These are phyloP conservation scores for Pica pica DNA, from an alignment of 2,113 vertebrate genomes.

Conservation along the genomic window DNA sequence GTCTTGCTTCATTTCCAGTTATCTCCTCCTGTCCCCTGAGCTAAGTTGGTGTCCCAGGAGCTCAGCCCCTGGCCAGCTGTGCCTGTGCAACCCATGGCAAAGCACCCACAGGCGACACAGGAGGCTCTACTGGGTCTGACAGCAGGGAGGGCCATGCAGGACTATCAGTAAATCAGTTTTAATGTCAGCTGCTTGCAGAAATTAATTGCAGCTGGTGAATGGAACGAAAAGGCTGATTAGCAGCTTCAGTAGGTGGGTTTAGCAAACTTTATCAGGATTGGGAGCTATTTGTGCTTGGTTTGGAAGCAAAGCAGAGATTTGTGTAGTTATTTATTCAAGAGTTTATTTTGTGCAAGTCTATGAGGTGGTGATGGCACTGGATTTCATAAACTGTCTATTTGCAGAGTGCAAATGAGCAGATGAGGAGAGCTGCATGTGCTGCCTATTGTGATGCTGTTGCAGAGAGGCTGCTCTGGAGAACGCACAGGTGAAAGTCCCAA, in stretches of 20 bases:
- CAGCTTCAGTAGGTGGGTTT: not conserved
- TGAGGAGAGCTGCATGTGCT: not conserved
- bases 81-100: not conserved
- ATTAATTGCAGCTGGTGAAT: not conserved
- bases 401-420: not conserved
- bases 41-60: fast-evolving
- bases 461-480: not conserved
- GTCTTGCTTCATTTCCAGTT: not conserved
- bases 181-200: not conserved
- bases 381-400: not conserved
- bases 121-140: too few relatives aligned
- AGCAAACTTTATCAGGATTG: not conserved
- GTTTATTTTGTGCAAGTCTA: not conserved
- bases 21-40: not conserved
- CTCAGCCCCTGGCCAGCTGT: not conserved
- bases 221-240: not conserved
- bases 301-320: not conserved
- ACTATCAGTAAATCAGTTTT: not conserved
- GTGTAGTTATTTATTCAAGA: not conserved
- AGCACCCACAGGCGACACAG: too few relatives aligned
- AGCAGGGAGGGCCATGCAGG: not conserved
- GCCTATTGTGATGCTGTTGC: fast-evolving
- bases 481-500: fast-evolving
- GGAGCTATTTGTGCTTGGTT: not conserved
- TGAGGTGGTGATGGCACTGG: not conserved